Percentiles rank a stretch among this genome's conserved stretches.
Conservation (phyloP, 2,113 vertebrate species). For the Odontophorus gujanensis region DNA sequence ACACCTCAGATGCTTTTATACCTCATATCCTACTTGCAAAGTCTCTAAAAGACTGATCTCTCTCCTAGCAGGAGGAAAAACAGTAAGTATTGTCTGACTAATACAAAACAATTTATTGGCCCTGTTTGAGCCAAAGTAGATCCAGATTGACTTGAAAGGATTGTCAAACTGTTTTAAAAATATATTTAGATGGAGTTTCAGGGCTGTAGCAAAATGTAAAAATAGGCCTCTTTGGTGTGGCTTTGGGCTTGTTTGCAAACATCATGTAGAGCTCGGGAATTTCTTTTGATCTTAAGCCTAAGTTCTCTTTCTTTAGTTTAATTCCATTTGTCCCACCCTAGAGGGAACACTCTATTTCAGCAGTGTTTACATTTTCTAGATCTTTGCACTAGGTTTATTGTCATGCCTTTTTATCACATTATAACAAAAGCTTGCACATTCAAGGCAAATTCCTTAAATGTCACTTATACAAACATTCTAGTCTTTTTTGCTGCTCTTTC, state of each 20-base stretch:
- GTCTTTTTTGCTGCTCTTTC: background rate
- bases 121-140: constrained; percentile 9
- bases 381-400: background rate
- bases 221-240: constrained; percentile 49
- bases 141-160: constrained; percentile 52
- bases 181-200: constrained; percentile 5
- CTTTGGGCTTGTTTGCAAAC: constrained; percentile 50
- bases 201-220: constrained; percentile 15
- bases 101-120: constrained; percentile 11
- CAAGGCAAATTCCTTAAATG: background rate
- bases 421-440: background rate
- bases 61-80: background rate
- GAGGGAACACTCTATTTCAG: background rate
- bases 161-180: constrained; percentile 13
- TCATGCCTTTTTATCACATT: background rate
- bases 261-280: constrained; percentile 37
- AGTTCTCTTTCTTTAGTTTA: constrained; percentile 40
- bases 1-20: background rate
- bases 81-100: background rate
- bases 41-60: background rate
- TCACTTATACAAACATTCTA: background rate
- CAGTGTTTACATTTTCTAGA: background rate
- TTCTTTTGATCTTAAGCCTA: constrained; percentile 40
- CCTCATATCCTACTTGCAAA: background rate
- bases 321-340: background rate